These are phyloP conservation scores for Trachelus troglodyta DNA, from an alignment of 2,888 invertebrate genomes.

Conservation along the genomic window DNA sequence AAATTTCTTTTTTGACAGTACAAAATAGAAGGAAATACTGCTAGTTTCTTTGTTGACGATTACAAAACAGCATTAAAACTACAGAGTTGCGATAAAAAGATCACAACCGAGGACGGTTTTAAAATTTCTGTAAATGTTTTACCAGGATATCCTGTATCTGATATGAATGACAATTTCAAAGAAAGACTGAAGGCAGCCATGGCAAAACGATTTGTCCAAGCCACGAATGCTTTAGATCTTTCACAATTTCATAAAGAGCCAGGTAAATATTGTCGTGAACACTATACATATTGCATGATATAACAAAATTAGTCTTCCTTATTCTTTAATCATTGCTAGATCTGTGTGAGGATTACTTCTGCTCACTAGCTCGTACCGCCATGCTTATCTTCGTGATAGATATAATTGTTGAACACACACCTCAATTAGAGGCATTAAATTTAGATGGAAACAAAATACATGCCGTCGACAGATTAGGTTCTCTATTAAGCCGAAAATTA, in stretches of 20 bases:
- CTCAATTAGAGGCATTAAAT: conserved; percentile 81
- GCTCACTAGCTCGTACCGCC: conserved; percentile 77
- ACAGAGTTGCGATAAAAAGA: conserved; percentile 73
- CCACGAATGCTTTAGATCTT: conserved; percentile 78
- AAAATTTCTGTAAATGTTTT: conserved; percentile 74
- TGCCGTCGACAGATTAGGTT: conserved; percentile 74
- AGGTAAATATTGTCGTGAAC: conserved; percentile 59
- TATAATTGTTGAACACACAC: conserved; percentile 83
- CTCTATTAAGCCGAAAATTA: conserved; percentile 71
- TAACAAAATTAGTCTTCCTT: neutral
- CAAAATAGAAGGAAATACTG: conserved; percentile 71
- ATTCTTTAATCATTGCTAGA: conserved; percentile 3
- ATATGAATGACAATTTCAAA: conserved; percentile 74
- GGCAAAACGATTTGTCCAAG: conserved; percentile 80
- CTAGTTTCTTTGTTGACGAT: conserved; percentile 81
- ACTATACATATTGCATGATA: neutral
- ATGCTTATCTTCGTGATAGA: conserved; percentile 79
- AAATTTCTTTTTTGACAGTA: conserved; percentile 56
- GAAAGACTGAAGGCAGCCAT: conserved; percentile 81
- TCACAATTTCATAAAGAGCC: conserved; percentile 81
- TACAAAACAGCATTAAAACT: conserved; percentile 76
- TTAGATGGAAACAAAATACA: conserved; percentile 80
- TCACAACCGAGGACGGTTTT: conserved; percentile 78
- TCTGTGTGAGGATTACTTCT: conserved; percentile 70
- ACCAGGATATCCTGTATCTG: conserved; percentile 73